Evolutionary conservation across 2,888 invertebrate genomes (phyloP).

Genomic region (Lymantria monacha): DNA sequence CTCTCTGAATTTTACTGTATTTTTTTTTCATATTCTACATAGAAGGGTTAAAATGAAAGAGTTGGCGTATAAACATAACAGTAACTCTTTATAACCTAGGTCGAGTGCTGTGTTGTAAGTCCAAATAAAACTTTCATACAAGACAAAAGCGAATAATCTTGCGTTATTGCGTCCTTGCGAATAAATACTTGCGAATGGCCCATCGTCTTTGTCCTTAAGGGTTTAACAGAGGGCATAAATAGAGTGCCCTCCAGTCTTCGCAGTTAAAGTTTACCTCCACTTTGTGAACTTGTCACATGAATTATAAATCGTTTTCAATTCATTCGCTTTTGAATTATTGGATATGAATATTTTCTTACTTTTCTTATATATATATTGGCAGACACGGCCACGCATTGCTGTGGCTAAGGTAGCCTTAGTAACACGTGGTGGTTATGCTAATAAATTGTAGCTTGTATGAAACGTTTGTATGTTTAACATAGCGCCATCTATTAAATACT

Average conservation of each 20-base stretch:
- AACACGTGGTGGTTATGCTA: too few species aligned
- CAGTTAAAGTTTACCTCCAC: constrained; percentile 32
- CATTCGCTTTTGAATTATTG: too few species aligned
- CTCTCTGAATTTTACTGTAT: not conserved
- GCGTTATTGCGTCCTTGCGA: constrained; percentile 9
- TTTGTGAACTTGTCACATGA: constrained; percentile 30
- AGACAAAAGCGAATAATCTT: constrained; percentile 21
- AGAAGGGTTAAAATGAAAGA: not conserved
- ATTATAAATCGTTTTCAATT: constrained; percentile 23
- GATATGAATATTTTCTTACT: constrained; percentile 7
- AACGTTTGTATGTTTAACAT: too few species aligned
- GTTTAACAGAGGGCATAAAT: constrained; percentile 2
- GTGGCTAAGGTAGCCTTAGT: too few species aligned
- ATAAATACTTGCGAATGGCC: constrained; percentile 25
- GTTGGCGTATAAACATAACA: constrained; percentile 7
- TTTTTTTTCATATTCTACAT: not conserved
- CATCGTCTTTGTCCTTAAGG: constrained; percentile 20
- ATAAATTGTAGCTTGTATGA: too few species aligned
- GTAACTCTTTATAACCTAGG: constrained; percentile 4
- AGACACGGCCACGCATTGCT: too few species aligned
- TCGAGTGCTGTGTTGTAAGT: constrained; percentile 14
- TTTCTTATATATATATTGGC: too few species aligned
- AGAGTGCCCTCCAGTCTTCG: constrained; percentile 21
- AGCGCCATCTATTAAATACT: too few species aligned
- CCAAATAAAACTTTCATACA: constrained; percentile 23